A percentile compares a stretch with the other conserved stretches of the same genome.
phyloP scores from a whole-genome alignment of 2,113 vertebrate genomes.

The Carassius gibelio region DNA sequence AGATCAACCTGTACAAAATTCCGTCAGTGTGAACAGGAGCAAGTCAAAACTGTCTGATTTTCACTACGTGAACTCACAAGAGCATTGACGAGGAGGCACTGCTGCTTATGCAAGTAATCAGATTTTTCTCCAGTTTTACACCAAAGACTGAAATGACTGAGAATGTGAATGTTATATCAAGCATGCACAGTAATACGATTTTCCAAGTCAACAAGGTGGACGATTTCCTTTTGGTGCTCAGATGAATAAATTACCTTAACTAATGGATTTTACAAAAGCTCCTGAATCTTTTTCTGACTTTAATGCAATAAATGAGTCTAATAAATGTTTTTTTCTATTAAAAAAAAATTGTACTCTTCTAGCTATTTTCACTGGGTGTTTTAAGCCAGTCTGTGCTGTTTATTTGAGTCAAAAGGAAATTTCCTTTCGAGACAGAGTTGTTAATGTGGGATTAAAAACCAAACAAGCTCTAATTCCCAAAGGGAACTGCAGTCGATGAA shows the following conservation, averaged over 20 bases:
- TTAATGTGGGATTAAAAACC: slow-evolving; percentile 9
- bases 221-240: neutral
- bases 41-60: neutral
- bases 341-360: neutral
- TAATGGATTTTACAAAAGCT: slow-evolving; percentile 21
- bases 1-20: neutral
- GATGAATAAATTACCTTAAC: slow-evolving; percentile 11
- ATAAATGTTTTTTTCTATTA: neutral
- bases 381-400: neutral
- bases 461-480: neutral
- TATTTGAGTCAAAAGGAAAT: neutral
- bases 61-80: neutral
- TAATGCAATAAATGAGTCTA: neutral
- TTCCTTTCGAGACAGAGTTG: neutral
- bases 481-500: slow-evolving; percentile 7
- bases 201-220: neutral
- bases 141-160: neutral
- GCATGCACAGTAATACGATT: neutral
- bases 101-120: slow-evolving; percentile 1
- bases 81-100: neutral
- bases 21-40: slow-evolving; percentile 2
- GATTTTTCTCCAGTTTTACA: neutral
- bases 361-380: neutral
- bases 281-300: neutral
- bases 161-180: slow-evolving; percentile 17